A percentile compares a stretch with the other conserved stretches of the same genome.
Conservation (phyloP, 2,797 vertebrate species). For the Limnodromus scolopaceus region DNA sequence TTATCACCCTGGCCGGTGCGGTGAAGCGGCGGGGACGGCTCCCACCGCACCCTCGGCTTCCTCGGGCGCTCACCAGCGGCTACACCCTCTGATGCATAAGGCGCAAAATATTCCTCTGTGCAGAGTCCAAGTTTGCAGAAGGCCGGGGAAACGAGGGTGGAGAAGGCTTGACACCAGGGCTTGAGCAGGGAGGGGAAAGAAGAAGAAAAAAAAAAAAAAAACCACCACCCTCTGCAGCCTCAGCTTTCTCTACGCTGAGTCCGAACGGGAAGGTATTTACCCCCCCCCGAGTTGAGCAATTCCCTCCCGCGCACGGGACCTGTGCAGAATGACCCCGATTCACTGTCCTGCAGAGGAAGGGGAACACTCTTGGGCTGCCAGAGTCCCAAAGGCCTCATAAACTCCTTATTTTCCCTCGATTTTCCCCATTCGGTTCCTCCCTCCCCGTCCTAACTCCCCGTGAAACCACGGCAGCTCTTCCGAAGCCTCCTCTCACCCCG, state of each 20-base stretch:
- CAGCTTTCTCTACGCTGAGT: fast-evolving
- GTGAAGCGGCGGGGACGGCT: neutral
- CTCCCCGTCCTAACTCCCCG: neutral
- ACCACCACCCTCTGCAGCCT: neutral
- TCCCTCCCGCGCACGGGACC: neutral
- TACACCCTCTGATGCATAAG: neutral
- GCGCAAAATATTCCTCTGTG: neutral
- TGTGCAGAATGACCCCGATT: neutral
- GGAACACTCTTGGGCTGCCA: neutral
- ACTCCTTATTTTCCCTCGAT: too few relatives aligned
- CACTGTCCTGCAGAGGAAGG: too few relatives aligned
- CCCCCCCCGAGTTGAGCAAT: neutral
- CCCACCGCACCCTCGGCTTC: neutral
- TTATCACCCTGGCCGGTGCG: fast-evolving
- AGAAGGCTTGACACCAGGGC: neutral
- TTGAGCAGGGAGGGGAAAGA: neutral
- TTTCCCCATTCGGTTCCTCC: too few relatives aligned
- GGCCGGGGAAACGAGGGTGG: neutral
- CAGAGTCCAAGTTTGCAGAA: conserved; percentile 12
- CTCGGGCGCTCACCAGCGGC: neutral
- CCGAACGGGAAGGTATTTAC: neutral
- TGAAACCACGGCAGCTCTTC: neutral
- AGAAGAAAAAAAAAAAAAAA: neutral
- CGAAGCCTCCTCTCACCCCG: neutral
- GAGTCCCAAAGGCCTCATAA: neutral